phyloP scores from a whole-genome alignment of 2,113 vertebrate species.

The Catharus bicknelli region DNA sequence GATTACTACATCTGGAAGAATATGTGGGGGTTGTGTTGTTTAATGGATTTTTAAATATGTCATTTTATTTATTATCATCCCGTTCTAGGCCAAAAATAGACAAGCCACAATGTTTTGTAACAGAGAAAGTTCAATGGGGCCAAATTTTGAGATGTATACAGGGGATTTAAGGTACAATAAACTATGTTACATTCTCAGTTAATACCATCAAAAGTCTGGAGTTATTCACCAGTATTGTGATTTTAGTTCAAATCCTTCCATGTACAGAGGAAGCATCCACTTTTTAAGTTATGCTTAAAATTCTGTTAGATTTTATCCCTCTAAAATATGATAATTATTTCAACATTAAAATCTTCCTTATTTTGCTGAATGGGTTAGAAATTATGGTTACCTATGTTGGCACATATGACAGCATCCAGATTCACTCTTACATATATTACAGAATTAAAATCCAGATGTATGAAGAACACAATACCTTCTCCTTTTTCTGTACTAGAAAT shows the following conservation, averaged over 20 bases:
- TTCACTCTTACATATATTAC: not conserved
- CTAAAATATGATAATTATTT: not conserved
- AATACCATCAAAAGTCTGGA: not conserved
- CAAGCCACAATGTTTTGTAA: not conserved
- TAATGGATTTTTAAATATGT: not conserved
- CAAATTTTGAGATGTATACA: not conserved
- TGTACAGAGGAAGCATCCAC: not conserved
- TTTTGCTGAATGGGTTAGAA: conserved; percentile 6
- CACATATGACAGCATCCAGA: not conserved
- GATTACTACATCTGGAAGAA: not conserved
- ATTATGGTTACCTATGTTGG: not conserved
- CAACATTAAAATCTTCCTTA: not conserved
- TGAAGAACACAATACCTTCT: not conserved
- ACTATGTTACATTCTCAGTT: not conserved
- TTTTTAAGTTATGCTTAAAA: not conserved
- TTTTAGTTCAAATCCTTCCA: not conserved
- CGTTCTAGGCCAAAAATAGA: not conserved
- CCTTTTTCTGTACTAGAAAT: not conserved
- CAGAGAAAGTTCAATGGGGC: not conserved
- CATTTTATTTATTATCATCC: not conserved
- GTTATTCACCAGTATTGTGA: not conserved
- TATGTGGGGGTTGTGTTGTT: not conserved
- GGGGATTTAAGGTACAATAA: not conserved
- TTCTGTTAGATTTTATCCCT: not conserved
- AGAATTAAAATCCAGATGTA: not conserved